Percentiles rank a stretch among this genome's conserved stretches.
Conservation (phyloP, 2,113 vertebrate genomes). For the Struthio camelus region DNA sequence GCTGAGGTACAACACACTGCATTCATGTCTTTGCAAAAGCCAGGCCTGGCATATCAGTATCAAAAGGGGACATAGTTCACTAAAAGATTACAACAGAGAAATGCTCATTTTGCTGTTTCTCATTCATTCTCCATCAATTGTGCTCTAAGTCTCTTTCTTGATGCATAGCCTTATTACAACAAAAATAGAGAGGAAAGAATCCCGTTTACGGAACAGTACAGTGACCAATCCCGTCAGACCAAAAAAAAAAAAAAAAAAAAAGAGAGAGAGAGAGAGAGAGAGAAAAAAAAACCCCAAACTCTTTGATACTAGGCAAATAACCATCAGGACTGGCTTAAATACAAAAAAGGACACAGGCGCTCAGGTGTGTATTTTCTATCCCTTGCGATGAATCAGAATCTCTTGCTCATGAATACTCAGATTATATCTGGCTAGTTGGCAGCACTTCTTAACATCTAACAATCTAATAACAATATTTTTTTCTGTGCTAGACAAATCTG, state of each 20-base stretch:
- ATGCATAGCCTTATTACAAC: background rate
- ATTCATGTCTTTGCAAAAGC: background rate
- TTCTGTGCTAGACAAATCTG: conserved; percentile 47
- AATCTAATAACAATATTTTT: conserved; percentile 35
- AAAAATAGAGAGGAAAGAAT: background rate
- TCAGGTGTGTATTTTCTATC: background rate
- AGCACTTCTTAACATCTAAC: conserved; percentile 41
- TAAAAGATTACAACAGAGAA: background rate
- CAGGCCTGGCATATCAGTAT: background rate
- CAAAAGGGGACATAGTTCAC: background rate
- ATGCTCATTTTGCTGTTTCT: background rate
- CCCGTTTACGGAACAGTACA: background rate
- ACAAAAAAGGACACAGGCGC: background rate
- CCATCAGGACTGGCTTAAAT: background rate
- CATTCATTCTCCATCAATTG: background rate
- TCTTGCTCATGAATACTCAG: conserved; percentile 8
- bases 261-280: too few species aligned
- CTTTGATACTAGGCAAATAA: background rate
- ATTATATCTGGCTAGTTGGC: conserved; percentile 35
- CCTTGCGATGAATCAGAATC: background rate
- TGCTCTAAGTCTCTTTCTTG: background rate
- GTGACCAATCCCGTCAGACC: background rate
- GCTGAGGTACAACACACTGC: background rate
- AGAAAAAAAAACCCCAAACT: background rate
- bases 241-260: background rate